Evolutionary conservation across 2,797 vertebrate species (phyloP).

Genomic region (Heliangelus exortis): DNA sequence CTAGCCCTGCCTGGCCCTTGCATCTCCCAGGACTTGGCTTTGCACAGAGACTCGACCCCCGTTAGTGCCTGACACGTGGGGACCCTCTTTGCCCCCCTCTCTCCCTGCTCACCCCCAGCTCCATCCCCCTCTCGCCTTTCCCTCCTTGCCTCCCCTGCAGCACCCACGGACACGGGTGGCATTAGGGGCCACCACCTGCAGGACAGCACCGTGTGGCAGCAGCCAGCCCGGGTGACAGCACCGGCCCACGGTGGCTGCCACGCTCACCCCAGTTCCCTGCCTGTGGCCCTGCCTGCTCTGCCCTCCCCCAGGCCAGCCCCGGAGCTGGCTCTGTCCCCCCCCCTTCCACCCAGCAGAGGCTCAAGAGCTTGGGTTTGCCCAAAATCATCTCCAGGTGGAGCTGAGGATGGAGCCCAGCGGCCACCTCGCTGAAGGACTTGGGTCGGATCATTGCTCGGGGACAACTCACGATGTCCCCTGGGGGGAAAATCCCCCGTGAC

Average conservation of each 20-base stretch:
- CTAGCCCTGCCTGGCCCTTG: conserved; percentile 70
- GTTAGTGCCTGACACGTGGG: not conserved
- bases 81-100: not conserved
- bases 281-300: not conserved
- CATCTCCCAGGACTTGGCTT: conserved; percentile 14
- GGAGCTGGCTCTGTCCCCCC: not conserved
- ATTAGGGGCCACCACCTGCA: not conserved
- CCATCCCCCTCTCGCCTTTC: not conserved
- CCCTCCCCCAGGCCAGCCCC: not conserved
- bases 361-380: not conserved
- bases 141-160: not conserved
- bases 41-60: conserved; percentile 26
- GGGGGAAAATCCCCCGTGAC: fast-evolving
- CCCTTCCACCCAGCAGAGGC: not conserved
- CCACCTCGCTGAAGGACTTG: not conserved
- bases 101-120: not conserved
- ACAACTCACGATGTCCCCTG: not conserved
- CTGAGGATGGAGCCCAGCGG: not conserved
- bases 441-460: fast-evolving
- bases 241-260: not conserved
- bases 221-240: not conserved
- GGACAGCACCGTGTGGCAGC: not conserved
- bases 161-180: not conserved
- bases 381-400: not conserved
- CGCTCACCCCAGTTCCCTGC: not conserved